Base-by-base conservation (phyloP, 1,140 invertebrate species). In the Batillaria attramentaria region DNA sequence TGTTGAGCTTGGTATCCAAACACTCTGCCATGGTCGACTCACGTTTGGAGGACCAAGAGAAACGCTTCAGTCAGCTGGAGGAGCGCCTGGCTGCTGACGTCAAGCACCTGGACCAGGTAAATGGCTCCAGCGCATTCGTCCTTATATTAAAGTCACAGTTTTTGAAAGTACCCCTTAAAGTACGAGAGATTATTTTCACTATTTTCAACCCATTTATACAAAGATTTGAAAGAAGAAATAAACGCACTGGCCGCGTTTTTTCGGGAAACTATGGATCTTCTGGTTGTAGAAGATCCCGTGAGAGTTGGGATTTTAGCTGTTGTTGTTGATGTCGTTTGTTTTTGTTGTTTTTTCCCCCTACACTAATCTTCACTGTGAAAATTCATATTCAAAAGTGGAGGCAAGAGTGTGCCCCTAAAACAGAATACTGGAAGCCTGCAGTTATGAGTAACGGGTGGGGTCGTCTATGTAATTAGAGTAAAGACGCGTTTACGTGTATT, bases 1-100 rank as follows among this genome's bases (percentile, higher is more conserved):
- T 84, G 18, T 35, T 81, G 35, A 78, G 65, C 60, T 65, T 84
- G 43, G 62, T 84, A 6, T 50, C 73, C 50, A 81, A 81, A 31
- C 79, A 78, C 66, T 41, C 57, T 10, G 39, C 50, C 16, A 33
- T 37, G 33, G 5, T 84, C n/a, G 76, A 79, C 24, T 42, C 66
- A 1, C 41, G 50, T n/a, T 31, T 76, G 46, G 42, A 70, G 46
- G 66, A 70, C 50, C 82, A 81, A 43, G 73, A 79, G 18, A 35
- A 77, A 42, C 37, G 57, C 28, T 41, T 65, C 28, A 13, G 78
- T 3, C 54, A 43, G 13, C 35, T 79, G 69, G 65, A 69, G 57
- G 65, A 80, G 31, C 66, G 66, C 18, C 68, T 72, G 54, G 33
- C 66, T 24, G 65, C 37, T 8, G 69, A 62, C 54, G 35, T 77